Base-by-base conservation (phyloP, 2,797 vertebrate species). In the Pterois miles region DNA sequence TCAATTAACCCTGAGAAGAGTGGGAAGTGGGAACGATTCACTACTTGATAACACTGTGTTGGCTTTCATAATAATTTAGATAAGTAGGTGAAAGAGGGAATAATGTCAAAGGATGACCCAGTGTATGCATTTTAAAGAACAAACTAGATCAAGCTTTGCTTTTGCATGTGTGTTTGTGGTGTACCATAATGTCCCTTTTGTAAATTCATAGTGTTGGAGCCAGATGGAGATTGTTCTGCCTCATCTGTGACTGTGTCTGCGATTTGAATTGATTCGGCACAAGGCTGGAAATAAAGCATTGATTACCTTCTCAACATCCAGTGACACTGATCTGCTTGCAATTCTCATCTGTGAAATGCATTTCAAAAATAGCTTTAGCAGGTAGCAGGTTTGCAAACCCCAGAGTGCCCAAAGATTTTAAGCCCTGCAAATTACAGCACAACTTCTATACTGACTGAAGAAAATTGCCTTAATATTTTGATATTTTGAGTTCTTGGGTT, bases 1-100 rank as follows among this genome's bases (percentile, higher is more conserved):
- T 57, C 66, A 63, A 65, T 58, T 65, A 75, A 81, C 43, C 34
- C 43, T 20, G 25, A n/a, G n/a, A n/a, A n/a, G n/a, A 9, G 13
- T n/a, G 40, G 22, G n/a, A 63, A 36, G 23, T 46, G 54, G 22
- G 48, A 62, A 46, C 20, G 31, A 40, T 36, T 71, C 16, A 50
- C 12, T 54, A 46, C 56, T 54, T 16, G 23, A 38, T 57, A 36
- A 65, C 25, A 64, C 8, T 48, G 58, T 34, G 23, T 31, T 73
- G 62, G 31, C 33, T 52, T 65, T 48, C 64, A 20, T 23, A 22
- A 40, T 43, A 22, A 60, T 40, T 60, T 46, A 27, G 33, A 40
- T 68, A n/a, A 71, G 22, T 12, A 9, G 10, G 20, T 63, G 11
- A 31, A 68, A 64, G 4, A 6, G 22, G 16, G 27, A 18, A 72